phyloP scores from a whole-genome alignment of 1,140 invertebrate genomes.

The Papilio helenus region DNA sequence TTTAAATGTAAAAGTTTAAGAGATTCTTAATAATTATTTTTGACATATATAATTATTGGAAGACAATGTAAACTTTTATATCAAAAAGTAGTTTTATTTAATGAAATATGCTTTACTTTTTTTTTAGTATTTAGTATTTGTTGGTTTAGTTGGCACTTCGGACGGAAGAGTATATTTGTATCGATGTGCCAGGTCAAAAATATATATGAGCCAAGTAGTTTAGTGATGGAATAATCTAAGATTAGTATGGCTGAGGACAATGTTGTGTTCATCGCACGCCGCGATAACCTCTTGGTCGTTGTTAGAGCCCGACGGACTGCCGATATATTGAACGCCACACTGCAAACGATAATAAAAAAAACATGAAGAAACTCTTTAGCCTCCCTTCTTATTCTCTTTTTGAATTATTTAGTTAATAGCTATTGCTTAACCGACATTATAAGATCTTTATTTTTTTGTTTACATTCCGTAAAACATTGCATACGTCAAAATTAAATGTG shows the following conservation, averaged over 20 bases:
- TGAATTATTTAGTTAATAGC: no score
- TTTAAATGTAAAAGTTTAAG: neutral
- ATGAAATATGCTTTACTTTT: neutral
- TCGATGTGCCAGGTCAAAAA: neutral
- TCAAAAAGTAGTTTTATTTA: neutral
- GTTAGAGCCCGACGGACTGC: slow-evolving; percentile 95
- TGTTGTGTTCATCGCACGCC: slow-evolving; percentile 96
- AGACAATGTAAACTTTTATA: slow-evolving; percentile 10
- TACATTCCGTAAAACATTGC: no score
- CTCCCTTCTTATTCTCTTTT: no score
- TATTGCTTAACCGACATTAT: no score
- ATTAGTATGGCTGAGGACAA: slow-evolving; percentile 95
- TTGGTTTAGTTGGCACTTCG: neutral
- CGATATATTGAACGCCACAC: slow-evolving; percentile 97
- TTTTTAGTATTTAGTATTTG: neutral
- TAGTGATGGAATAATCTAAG: slow-evolving; percentile 96
- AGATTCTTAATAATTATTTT: neutral
- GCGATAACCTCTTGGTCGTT: slow-evolving; percentile 96
- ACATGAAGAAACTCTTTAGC: neutral
- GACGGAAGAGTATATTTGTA: neutral
- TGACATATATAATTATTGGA: neutral
- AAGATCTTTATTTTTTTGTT: no score
- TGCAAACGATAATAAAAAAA: slow-evolving; percentile 77
- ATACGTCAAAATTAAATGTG: no score
- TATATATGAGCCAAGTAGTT: slow-evolving; percentile 16